Evolutionary conservation across 2,888 invertebrate species (phyloP), one percentile per base, ranked within the genome.

Genomic region (Eupithecia abbreviata): DNA sequence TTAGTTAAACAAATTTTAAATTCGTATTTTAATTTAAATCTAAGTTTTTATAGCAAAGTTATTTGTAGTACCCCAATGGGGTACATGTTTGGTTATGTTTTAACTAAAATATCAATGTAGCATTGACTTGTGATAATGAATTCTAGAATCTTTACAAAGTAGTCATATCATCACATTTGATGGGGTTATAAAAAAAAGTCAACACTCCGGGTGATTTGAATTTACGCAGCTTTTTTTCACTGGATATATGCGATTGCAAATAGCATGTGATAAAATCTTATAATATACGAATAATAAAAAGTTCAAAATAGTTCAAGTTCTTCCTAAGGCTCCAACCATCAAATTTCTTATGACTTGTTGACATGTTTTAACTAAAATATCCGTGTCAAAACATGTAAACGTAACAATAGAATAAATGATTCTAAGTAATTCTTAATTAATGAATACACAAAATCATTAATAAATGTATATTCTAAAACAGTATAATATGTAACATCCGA

Each of bases 81-180:
- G n/a, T n/a, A n/a, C n/a, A n/a, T n/a, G n/a, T n/a, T n/a, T n/a
- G n/a, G n/a, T n/a, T n/a, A n/a, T n/a, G n/a, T n/a, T n/a, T n/a
- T n/a, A n/a, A n/a, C n/a, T n/a, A n/a, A n/a, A n/a, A n/a, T n/a
- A n/a, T n/a, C 87, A 88, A 89, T 90, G 91, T 89, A 87, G 87
- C 86, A 83, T 88, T 85, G 84, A 87, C 85, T 88, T 87, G 86
- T 84, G 86, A 82, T 87, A 86, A 87, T 86, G 85, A 84, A 84
- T 84, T 83, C 80, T 30, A 55, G 65, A 69, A 66, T 67, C 74
- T 65, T 62, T 30, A 42, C 62, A 49, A 45, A 49, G 47, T 49
- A 18, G 13, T n/a, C n/a, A 69, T 45, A 18, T 69, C 30, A 10
- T 10, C 10, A 62, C 5, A 49, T 69, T 47, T 49, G 15, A 69